Evolutionary conservation across 2,113 vertebrate species (phyloP).

Genomic region (Brienomyrus brachyistius): DNA sequence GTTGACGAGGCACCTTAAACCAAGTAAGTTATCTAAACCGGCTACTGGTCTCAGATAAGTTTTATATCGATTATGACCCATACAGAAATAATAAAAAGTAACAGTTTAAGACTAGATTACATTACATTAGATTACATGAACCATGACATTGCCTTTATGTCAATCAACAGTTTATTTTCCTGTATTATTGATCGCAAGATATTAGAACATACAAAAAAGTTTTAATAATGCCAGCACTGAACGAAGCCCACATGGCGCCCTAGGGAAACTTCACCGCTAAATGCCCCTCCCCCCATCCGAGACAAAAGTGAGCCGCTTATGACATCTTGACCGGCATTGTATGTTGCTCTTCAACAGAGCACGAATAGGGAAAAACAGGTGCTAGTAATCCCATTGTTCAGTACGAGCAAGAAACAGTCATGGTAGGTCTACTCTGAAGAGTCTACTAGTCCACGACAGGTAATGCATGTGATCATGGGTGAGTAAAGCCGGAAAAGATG

Average conservation of each 20-base stretch:
- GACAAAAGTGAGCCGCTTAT: background rate
- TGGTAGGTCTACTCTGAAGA: background rate
- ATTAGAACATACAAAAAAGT: background rate
- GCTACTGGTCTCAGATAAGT: background rate
- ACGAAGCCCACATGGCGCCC: background rate
- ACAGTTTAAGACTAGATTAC: background rate
- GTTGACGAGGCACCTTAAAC: background rate
- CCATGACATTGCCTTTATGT: background rate
- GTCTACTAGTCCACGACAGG: background rate
- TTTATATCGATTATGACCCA: background rate
- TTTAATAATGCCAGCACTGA: background rate
- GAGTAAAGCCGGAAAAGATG: background rate
- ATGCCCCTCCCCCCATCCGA: background rate
- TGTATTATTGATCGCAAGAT: background rate
- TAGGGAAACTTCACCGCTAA: background rate
- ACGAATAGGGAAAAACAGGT: background rate
- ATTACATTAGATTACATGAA: background rate
- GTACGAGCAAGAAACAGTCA: background rate
- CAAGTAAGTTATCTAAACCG: background rate
- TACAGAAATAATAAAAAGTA: background rate
- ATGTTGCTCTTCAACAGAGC: background rate
- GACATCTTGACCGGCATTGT: background rate
- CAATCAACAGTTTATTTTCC: background rate
- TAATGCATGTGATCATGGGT: background rate
- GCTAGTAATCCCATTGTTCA: background rate